A percentile compares a stretch with the other conserved stretches of the same genome.
Conservation (phyloP, 2,113 vertebrate genomes). For the Dryoscopus gambensis region DNA sequence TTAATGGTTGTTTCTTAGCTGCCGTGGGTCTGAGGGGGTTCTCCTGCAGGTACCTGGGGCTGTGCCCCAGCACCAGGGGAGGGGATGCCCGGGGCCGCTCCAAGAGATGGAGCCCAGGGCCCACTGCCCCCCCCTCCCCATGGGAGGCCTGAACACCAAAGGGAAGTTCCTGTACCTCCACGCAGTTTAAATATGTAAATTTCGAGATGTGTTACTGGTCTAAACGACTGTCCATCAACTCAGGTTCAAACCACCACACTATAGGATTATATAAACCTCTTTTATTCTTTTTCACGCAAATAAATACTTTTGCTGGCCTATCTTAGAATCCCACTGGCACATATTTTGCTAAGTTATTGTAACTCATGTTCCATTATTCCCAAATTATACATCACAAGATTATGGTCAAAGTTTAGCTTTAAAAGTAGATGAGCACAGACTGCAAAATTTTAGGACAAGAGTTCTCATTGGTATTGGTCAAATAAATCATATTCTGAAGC, state of each 20-base stretch:
- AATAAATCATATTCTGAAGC: not conserved
- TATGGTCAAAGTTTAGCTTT: not conserved
- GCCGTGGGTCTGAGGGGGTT: too few species aligned
- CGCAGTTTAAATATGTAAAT: too few species aligned
- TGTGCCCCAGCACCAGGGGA: too few species aligned
- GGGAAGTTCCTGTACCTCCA: too few species aligned
- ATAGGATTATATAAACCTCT: not conserved
- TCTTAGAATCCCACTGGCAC: not conserved
- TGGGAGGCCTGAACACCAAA: too few species aligned
- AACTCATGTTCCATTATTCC: not conserved
- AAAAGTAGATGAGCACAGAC: not conserved
- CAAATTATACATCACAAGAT: not conserved
- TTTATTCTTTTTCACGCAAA: conserved; percentile 4
- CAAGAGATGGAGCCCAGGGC: too few species aligned
- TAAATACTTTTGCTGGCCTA: not conserved
- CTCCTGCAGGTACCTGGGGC: too few species aligned
- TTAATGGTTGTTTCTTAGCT: too few species aligned
- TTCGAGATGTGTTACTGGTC: too few species aligned
- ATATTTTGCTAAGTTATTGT: not conserved
- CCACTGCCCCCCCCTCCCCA: too few species aligned
- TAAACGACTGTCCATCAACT: too few species aligned
- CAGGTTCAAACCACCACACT: not conserved
- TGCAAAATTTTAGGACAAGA: not conserved
- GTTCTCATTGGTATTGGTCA: not conserved
- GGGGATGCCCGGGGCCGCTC: too few species aligned